Evolutionary conservation across 2,113 vertebrate species (phyloP), one percentile per base, ranked within the genome.

Genomic region (Scolopax mira): DNA sequence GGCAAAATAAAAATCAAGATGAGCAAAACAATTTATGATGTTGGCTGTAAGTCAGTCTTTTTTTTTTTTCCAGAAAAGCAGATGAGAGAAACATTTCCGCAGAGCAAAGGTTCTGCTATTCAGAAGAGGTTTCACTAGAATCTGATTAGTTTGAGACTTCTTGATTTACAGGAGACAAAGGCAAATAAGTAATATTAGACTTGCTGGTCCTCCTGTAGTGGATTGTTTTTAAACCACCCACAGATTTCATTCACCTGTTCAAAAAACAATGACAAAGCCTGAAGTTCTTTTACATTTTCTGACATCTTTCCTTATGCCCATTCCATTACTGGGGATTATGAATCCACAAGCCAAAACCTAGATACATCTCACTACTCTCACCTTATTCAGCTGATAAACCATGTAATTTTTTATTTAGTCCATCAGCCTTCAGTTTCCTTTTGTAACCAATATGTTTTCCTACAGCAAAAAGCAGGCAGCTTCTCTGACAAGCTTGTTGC

Each of bases 11-110:
- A 85, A 52, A 42, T 10, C 27, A 21, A 42, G 39, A 51, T 25
- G 9, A 79, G 17, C 7, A 31, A 74, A 79, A 13, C 8, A 19
- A 51, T 7, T 84, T 4, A 10, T 42, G 19, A 35, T 9, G 0
- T 1, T 37, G 0, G 7, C 3, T n/a, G 1, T 3, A 52, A 37
- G 10, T 8, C 39, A 42, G 23, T 21, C 3, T 41, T 79, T 49
- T 62, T 64, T 41, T 79, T 44, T 62, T 64, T 42, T 37, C 24
- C 18, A n/a, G 48, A 6, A 51, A n/a, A 69, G 12, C 16, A 1
- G 7, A 7, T 17, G 13, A 35, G 10, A 44, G 10, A 64, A 89
- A 41, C 1, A 6, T 13, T 27, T 51, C 24, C 18, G 58, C 31
- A 64, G 11, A 35, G 12, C 17, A 65, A 70, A 39, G 2, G 7